These are phyloP conservation scores for Fulica atra DNA, from an alignment of 2,113 vertebrate species.

Conservation along the genomic window DNA sequence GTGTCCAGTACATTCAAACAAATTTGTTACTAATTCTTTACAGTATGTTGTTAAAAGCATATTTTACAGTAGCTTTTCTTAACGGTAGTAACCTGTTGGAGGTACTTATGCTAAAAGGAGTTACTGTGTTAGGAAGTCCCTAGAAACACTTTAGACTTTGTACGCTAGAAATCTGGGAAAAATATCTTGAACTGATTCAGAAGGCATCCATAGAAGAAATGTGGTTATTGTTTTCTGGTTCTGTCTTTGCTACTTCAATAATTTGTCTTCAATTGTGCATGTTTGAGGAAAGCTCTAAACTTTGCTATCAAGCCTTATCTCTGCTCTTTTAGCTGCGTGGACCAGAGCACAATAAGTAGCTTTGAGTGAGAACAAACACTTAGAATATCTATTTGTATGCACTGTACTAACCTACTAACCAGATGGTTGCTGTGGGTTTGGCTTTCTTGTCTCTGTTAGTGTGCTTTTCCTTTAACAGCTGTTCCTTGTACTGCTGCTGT, in stretches of 20 bases:
- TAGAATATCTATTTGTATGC: not conserved
- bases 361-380: not conserved
- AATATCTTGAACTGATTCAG: not conserved
- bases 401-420: not conserved
- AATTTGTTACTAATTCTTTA: not conserved
- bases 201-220: not conserved
- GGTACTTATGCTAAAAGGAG: not conserved
- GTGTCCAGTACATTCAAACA: rapidly evolving
- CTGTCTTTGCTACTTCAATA: not conserved
- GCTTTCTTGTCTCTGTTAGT: not conserved
- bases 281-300: not conserved
- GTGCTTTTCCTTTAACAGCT: not conserved
- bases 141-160: not conserved
- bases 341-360: not conserved
- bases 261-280: not conserved
- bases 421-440: not conserved
- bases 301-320: not conserved
- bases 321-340: not conserved
- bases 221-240: not conserved
- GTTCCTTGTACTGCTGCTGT: not conserved
- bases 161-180: not conserved
- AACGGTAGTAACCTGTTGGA: not conserved
- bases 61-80: not conserved
- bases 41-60: not conserved
- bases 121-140: not conserved